Evolutionary conservation across 2,113 vertebrate genomes (phyloP).

Genomic region (Etheostoma spectabile): DNA sequence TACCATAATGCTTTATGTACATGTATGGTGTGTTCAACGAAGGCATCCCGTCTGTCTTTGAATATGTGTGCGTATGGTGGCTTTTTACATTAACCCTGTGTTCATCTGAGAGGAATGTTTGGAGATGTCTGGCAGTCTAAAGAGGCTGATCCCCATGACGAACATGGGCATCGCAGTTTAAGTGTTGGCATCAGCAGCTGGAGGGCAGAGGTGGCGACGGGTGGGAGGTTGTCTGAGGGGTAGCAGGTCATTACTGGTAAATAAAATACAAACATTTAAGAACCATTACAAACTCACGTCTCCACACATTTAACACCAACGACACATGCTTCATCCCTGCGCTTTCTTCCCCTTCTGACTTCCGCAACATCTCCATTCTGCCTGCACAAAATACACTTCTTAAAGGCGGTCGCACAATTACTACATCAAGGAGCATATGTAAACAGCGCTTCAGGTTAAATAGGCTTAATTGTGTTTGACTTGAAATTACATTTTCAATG

Average conservation of each 20-base stretch:
- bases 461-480: slow-evolving; percentile 66
- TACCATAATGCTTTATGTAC: slow-evolving; percentile 62
- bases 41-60: slow-evolving; percentile 56
- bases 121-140: slow-evolving; percentile 79
- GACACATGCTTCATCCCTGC: slow-evolving; percentile 59
- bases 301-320: slow-evolving; percentile 50
- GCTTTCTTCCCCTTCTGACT: neutral
- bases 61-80: slow-evolving; percentile 36
- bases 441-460: slow-evolving; percentile 77
- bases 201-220: slow-evolving; percentile 43
- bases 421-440: slow-evolving; percentile 74
- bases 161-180: slow-evolving; percentile 38
- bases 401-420: slow-evolving; percentile 71
- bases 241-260: slow-evolving; percentile 46
- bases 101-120: slow-evolving; percentile 81
- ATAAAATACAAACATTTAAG: slow-evolving; percentile 58
- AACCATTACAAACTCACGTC: slow-evolving; percentile 46
- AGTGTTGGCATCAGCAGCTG: slow-evolving; percentile 57
- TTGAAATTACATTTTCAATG: slow-evolving; percentile 73
- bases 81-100: slow-evolving; percentile 74
- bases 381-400: slow-evolving; percentile 47
- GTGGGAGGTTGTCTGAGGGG: slow-evolving; percentile 22
- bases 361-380: slow-evolving; percentile 37
- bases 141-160: slow-evolving; percentile 51
- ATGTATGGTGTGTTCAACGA: slow-evolving; percentile 42